These are phyloP conservation scores for Hippoglossus stenolepis DNA, from an alignment of 2,113 vertebrate species.

Conservation along the genomic window DNA sequence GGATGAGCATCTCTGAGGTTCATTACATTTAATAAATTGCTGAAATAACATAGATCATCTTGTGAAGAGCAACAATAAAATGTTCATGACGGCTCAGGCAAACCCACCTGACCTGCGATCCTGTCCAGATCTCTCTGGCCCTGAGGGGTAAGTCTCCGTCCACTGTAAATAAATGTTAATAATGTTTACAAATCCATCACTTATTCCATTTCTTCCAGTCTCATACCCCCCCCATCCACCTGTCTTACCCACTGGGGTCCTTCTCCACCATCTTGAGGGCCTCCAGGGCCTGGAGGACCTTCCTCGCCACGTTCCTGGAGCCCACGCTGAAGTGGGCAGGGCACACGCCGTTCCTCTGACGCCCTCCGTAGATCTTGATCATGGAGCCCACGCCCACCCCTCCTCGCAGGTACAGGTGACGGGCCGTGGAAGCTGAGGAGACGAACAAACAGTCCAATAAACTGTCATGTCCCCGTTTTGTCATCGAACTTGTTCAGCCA, in stretches of 20 bases:
- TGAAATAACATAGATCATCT: too few relatives aligned
- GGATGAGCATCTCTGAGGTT: background rate
- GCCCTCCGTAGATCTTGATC: slow-evolving; percentile 93
- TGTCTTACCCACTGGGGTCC: slow-evolving; percentile 90
- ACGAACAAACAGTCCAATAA: background rate
- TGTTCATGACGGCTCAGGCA: background rate
- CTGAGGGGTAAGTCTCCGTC: slow-evolving; percentile 86
- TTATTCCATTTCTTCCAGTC: background rate
- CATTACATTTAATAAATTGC: background rate
- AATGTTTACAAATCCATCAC: background rate
- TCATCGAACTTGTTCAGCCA: background rate
- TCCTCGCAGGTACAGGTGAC: slow-evolving; percentile 90
- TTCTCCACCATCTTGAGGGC: slow-evolving; percentile 94
- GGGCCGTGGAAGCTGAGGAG: slow-evolving; percentile 86
- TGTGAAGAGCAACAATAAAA: too few relatives aligned
- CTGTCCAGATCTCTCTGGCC: slow-evolving; percentile 88
- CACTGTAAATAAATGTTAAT: slow-evolving; percentile 63
- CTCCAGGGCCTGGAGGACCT: slow-evolving; percentile 89
- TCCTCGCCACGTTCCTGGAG: slow-evolving; percentile 89
- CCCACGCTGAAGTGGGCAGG: slow-evolving; percentile 91
- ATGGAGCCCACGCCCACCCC: slow-evolving; percentile 90
- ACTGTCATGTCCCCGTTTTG: background rate
- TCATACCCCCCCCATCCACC: background rate
- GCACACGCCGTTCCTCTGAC: slow-evolving; percentile 89
- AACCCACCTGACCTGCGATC: slow-evolving; percentile 87